Conservation (phyloP, 2,888 invertebrate species). For the Nomada ruficornis region DNA sequence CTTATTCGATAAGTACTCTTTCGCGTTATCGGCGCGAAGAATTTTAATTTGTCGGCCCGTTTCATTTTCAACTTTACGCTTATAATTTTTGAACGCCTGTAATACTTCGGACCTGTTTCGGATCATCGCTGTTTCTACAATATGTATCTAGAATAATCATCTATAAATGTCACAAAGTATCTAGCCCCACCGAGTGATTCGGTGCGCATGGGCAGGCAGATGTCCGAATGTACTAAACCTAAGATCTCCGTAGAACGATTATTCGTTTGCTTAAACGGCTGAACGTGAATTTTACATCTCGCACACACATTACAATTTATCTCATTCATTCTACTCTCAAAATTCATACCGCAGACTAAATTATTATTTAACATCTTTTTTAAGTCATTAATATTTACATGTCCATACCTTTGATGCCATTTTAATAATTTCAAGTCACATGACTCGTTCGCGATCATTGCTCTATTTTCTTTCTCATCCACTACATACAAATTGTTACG, state of each 20-base stretch:
- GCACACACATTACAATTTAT: not conserved
- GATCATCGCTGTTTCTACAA: too few species aligned
- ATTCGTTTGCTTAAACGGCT: not conserved
- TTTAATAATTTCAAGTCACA: not conserved
- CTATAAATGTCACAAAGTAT: too few species aligned
- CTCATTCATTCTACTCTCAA: not conserved
- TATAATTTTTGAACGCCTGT: too few species aligned
- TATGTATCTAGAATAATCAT: too few species aligned
- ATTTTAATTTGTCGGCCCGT: not conserved
- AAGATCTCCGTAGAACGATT: not conserved
- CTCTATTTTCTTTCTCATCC: not conserved
- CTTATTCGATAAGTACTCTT: constrained; percentile 54
- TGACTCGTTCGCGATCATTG: not conserved
- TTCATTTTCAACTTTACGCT: not conserved
- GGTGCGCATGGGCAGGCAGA: too few species aligned
- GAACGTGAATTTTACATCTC: constrained; percentile 6
- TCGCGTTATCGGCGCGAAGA: not conserved
- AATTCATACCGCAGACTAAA: not conserved
- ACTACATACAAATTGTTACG: not conserved
- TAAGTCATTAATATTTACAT: not conserved
- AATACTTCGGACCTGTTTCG: too few species aligned
- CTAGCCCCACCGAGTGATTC: too few species aligned
- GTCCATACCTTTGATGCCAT: not conserved
- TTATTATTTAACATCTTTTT: not conserved
- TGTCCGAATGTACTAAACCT: too few species aligned